Percentiles rank a stretch among this genome's conserved stretches.
Conservation (phyloP, 2,888 invertebrate species). For the Tenthredo notha region DNA sequence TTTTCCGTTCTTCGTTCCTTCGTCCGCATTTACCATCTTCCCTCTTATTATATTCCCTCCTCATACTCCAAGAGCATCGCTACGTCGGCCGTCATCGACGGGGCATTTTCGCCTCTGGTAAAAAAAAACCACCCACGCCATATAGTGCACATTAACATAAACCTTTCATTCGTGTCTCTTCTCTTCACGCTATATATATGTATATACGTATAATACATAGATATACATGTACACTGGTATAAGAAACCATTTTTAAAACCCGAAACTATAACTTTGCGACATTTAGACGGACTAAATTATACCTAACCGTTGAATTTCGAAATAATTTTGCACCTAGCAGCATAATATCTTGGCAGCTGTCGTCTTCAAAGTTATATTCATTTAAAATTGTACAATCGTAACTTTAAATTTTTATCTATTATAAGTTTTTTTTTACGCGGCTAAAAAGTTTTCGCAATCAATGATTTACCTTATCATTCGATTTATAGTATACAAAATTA, state of each 20-base stretch:
- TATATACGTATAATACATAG: not conserved
- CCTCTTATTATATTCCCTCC: constrained; percentile 1
- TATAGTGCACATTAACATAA: constrained; percentile 1
- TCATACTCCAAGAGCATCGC: not conserved
- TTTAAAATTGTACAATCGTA: not conserved
- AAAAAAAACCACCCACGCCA: not conserved
- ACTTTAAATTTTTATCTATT: not conserved
- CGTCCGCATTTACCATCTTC: not conserved
- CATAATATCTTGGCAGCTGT: constrained; percentile 16
- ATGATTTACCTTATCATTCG: not conserved
- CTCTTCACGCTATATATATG: not conserved
- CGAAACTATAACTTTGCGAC: constrained; percentile 23
- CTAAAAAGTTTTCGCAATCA: not conserved
- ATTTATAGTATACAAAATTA: no score
- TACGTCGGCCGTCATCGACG: not conserved
- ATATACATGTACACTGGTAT: not conserved
- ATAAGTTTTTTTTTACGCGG: not conserved
- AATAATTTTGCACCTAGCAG: not conserved
- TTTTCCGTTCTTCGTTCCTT: not conserved
- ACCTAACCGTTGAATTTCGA: not conserved
- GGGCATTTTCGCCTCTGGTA: constrained; percentile 11
- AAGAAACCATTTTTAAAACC: not conserved
- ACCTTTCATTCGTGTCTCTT: not conserved
- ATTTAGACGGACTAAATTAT: constrained; percentile 13
- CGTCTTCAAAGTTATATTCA: not conserved